These are phyloP conservation scores for Drosophila ambigua DNA, from an alignment of 1,140 invertebrate genomes.

Conservation along the genomic window DNA sequence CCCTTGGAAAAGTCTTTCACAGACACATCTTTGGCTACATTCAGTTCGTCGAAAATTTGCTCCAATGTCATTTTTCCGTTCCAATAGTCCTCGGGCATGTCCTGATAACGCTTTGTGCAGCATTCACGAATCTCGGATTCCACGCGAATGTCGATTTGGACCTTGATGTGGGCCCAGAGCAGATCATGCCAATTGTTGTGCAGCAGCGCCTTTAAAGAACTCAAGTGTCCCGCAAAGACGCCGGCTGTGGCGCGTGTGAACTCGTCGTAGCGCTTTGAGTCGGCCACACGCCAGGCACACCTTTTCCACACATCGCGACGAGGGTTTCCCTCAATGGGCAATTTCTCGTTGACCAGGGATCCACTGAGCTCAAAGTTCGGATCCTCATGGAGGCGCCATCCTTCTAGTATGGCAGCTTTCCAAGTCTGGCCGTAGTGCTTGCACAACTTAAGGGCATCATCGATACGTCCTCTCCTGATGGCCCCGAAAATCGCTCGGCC, in stretches of 20 bases:
- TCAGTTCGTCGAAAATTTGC: conserved; percentile 88
- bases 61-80: conserved; percentile 89
- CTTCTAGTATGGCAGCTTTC: conserved; percentile 94
- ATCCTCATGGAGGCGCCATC: conserved; percentile 94
- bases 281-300: conserved; percentile 90
- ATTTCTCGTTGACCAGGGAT: conserved; percentile 79
- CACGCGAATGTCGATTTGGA: conserved; percentile 92
- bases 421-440: conserved; percentile 94
- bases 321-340: conserved; percentile 92
- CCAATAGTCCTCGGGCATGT: conserved; percentile 91
- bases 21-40: conserved; percentile 85
- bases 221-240: conserved; percentile 92
- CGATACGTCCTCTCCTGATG: conserved; percentile 93
- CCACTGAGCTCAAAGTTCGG: conserved; percentile 87
- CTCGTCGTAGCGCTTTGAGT: conserved; percentile 85
- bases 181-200: conserved; percentile 93
- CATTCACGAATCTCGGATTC: conserved; percentile 87
- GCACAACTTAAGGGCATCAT: conserved; percentile 93
- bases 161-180: conserved; percentile 94
- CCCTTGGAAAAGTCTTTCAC: conserved; percentile 85
- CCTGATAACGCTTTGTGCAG: conserved; percentile 85
- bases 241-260: conserved; percentile 89
- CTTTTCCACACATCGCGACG: conserved; percentile 96
- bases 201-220: conserved; percentile 89
- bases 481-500: conserved; percentile 89